These are phyloP conservation scores for Strix uralensis DNA, from an alignment of 2,113 vertebrate species.

Conservation along the genomic window DNA sequence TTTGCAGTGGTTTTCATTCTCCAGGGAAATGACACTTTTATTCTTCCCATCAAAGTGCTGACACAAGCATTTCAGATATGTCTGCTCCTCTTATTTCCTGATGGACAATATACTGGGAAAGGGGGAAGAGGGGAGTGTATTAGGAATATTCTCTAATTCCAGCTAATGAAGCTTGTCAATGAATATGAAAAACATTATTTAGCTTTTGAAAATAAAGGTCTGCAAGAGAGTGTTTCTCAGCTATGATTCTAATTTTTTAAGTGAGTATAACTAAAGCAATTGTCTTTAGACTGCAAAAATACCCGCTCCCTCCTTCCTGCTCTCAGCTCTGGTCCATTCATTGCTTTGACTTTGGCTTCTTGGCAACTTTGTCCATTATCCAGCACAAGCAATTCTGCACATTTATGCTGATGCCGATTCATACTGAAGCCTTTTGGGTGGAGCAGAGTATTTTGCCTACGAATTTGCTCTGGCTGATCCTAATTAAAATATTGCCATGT, in stretches of 20 bases:
- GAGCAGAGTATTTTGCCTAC: not conserved
- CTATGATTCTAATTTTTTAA: not conserved
- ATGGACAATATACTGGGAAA: no score
- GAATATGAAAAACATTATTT: not conserved
- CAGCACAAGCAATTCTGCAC: not conserved
- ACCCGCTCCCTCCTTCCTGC: not conserved
- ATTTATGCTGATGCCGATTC: not conserved
- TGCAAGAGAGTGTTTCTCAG: not conserved
- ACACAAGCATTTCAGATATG: not conserved
- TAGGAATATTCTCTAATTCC: not conserved
- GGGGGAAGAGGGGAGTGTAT: not conserved
- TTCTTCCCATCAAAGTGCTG: not conserved
- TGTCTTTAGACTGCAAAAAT: not conserved
- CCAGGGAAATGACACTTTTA: not conserved
- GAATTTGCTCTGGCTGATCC: not conserved
- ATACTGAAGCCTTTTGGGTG: not conserved
- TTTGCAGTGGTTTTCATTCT: not conserved
- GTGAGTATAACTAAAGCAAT: not conserved
- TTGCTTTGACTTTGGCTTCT: not conserved
- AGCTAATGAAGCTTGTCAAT: not conserved
- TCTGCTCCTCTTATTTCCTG: not conserved
- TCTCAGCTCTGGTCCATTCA: not conserved
- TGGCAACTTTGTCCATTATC: not conserved
- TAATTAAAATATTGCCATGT: not conserved
- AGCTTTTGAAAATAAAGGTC: not conserved